Evolutionary conservation across 2,797 vertebrate species (phyloP).

Genomic region (Novumbra hubbsi): DNA sequence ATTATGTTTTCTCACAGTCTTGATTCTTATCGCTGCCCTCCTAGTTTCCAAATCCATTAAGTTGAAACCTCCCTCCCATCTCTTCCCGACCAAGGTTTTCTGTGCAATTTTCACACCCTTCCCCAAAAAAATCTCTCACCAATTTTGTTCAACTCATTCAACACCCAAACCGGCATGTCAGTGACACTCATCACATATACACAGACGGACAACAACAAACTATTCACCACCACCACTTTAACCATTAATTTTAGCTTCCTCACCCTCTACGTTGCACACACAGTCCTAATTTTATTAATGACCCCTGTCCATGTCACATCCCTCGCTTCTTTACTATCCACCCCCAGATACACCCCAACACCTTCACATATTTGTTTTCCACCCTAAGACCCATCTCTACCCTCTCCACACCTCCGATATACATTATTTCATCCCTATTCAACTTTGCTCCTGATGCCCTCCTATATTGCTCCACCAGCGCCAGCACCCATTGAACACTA

Average conservation of each 20-base stretch:
- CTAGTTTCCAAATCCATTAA: neutral
- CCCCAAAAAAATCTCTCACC: too few species aligned
- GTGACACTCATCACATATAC: neutral
- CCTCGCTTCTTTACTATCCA: neutral
- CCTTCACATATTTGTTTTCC: neutral
- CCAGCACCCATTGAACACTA: too few species aligned
- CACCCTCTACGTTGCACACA: neutral
- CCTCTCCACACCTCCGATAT: neutral
- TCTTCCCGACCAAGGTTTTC: neutral
- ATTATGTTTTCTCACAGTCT: neutral
- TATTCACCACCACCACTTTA: slow-evolving; percentile 1
- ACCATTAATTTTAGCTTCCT: neutral
- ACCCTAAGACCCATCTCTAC: neutral
- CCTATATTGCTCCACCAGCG: neutral
- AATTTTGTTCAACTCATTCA: neutral
- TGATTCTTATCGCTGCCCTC: neutral
- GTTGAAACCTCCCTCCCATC: neutral
- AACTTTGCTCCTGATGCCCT: neutral
- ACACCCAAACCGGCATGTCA: neutral
- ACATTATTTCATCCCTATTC: neutral
- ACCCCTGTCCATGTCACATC: too few species aligned
- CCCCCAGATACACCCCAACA: slow-evolving; percentile 3
- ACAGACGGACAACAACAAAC: neutral
- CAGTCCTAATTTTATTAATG: slow-evolving; percentile 2
- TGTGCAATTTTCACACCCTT: neutral